phyloP scores from a whole-genome alignment of 2,888 invertebrate species.

The Argyra leucocephala region DNA sequence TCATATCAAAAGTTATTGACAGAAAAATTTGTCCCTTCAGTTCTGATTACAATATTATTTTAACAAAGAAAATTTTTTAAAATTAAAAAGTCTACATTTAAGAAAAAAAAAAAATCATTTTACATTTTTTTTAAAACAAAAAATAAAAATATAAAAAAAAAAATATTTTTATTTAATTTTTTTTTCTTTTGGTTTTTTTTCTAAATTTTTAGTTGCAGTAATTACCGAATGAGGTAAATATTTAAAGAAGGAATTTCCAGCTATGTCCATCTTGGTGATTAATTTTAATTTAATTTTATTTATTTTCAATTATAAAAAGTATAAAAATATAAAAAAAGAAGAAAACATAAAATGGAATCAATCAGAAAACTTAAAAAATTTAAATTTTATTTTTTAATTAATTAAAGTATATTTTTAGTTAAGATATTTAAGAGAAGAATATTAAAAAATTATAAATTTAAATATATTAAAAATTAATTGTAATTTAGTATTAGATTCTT shows the following conservation, averaged over 20 bases:
- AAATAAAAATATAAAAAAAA: too few relatives aligned
- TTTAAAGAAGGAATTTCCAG: conserved; percentile 30
- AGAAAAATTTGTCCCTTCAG: too few relatives aligned
- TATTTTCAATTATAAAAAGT: conserved; percentile 14
- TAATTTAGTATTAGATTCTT: too few relatives aligned
- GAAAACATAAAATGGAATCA: conserved; percentile 13
- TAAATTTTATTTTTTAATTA: conserved; percentile 10
- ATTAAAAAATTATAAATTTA: not conserved
- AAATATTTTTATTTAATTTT: too few relatives aligned
- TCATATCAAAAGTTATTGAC: too few relatives aligned
- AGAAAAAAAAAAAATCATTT: too few relatives aligned
- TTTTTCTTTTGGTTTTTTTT: conserved; percentile 13
- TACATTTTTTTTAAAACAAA: conserved; percentile 17
- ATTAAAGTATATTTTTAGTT: not conserved
- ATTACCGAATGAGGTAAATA: conserved; percentile 29
- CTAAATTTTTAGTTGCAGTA: conserved; percentile 14
- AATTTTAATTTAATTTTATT: conserved; percentile 11
- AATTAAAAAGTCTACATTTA: conserved; percentile 17
- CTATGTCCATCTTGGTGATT: conserved; percentile 41
- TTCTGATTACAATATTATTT: too few relatives aligned
- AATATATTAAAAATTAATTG: not conserved
- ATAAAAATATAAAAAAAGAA: conserved; percentile 18
- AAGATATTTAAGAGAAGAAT: not conserved
- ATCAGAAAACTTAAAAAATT: conserved; percentile 13
- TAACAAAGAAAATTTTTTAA: too few relatives aligned